phyloP scores from a whole-genome alignment of 92 coral and sea anemone genomes.

The Porites rus region DNA sequence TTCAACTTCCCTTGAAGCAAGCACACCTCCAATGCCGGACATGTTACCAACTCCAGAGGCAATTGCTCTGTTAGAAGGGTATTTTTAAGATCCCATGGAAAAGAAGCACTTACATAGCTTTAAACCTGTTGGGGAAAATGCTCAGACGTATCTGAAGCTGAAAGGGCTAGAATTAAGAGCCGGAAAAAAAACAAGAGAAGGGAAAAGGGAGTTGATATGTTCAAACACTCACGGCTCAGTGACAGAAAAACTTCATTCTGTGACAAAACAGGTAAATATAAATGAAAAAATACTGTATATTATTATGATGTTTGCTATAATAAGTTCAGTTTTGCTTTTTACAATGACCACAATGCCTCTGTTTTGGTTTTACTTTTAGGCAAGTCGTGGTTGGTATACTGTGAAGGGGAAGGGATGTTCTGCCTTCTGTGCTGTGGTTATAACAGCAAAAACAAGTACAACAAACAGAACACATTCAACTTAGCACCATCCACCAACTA shows the following conservation, averaged over 20 bases:
- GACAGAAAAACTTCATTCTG: conserved; percentile 22
- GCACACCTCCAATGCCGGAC: conserved; percentile 28
- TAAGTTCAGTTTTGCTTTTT: conserved; percentile 7
- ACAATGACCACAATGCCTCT: conserved; percentile 3
- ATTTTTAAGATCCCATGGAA: conserved; percentile 42
- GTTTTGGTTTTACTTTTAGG: conserved; percentile 16
- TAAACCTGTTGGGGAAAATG: conserved; percentile 33
- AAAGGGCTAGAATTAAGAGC: conserved; percentile 34
- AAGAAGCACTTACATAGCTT: conserved; percentile 32
- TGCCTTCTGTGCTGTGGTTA: conserved; percentile 54
- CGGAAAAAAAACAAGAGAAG: conserved; percentile 38
- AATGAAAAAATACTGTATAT: conserved; percentile 8
- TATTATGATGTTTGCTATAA: neutral
- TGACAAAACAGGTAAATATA: conserved; percentile 15
- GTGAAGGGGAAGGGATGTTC: conserved; percentile 53
- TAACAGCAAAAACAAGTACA: conserved; percentile 43
- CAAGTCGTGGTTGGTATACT: conserved; percentile 25
- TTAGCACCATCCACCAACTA: conserved; percentile 42
- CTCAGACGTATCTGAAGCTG: conserved; percentile 35
- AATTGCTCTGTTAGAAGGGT: conserved; percentile 29
- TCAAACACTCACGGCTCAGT: conserved; percentile 30
- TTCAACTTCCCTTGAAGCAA: conserved; percentile 15
- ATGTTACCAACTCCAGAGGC: conserved; percentile 21
- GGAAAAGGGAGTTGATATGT: conserved; percentile 29
- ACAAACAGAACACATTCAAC: conserved; percentile 50